Base-by-base conservation (phyloP, 2,888 invertebrate genomes). In the Temnothorax ravouxi region DNA sequence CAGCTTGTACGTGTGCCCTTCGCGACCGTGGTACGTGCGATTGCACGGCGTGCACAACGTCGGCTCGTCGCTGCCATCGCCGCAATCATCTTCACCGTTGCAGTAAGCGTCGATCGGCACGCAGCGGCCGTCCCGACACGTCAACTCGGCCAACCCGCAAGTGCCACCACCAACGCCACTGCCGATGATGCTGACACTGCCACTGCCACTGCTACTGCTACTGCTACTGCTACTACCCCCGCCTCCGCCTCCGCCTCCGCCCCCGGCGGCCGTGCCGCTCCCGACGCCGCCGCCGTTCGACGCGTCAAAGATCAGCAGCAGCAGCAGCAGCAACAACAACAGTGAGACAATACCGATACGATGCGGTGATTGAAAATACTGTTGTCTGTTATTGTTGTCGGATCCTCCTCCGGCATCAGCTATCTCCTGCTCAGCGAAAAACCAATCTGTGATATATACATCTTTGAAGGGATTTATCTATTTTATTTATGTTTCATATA, bases 11-110 rank as follows among this genome's bases (percentile, higher is more conserved):
- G 90, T 91, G 18, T 88, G 88, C n/a, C 98, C 98, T 90, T 97
- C 97, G 93, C 97, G 97, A 15, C 98, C 98, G 95, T 98, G 98
- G 95, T 98, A 98, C 75, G 98, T 98, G 93, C 98, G 96, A 95
- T 98, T 98, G 96, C 98, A 98, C n/a, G 95, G 95, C 0, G 97
- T 97, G 95, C 98, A 98, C 94, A 96, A 96, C 87, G 96, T 95
- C 75, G 98, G 98, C 95, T 98, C 98, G 95, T 98, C 98, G 93
- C 97, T 97, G 89, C 96, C 96, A 95, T 98, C 98, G 44, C 97
- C 97, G 95, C 98, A 98, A 95, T 98, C 98, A 95, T 97, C 96
- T 91, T 95, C 95, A 83, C 98, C 98, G 95, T 98, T 98, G 95
- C 98, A 98, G 95, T 97, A 98, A 91, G 97, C 97, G 95, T 98